phyloP scores from a whole-genome alignment of 2,797 vertebrate genomes.

The Antennarius maculatus region DNA sequence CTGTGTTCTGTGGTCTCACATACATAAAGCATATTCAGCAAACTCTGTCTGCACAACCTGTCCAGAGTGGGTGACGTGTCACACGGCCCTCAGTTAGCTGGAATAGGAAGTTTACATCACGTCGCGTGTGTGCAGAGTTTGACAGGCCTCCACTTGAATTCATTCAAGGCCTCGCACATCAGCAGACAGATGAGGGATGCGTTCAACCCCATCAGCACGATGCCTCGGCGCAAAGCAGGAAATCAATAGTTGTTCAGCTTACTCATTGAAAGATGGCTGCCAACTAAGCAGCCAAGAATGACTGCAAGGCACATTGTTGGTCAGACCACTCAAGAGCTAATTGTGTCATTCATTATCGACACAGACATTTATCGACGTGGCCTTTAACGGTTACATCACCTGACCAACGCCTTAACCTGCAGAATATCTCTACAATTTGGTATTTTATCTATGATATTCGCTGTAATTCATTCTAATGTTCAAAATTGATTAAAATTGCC shows the following conservation, averaged over 20 bases:
- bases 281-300: conserved; percentile 40
- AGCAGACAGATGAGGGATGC: conserved; percentile 25
- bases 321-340: conserved; percentile 62
- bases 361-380: conserved; percentile 54
- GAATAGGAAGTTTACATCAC: not conserved
- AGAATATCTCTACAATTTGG: not conserved
- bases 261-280: conserved; percentile 38
- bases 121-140: not conserved
- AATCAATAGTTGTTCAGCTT: conserved; percentile 61
- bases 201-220: conserved; percentile 32
- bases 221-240: conserved; percentile 21
- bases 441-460: not conserved
- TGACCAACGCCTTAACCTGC: conserved; percentile 11
- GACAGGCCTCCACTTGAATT: conserved; percentile 3
- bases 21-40: not conserved
- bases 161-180: conserved; percentile 5
- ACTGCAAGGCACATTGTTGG: conserved; percentile 27
- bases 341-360: conserved; percentile 76
- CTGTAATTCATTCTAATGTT: too few species aligned
- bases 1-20: not conserved
- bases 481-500: too few species aligned
- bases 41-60: not conserved
- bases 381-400: conserved; percentile 13
- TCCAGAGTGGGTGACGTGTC: too few species aligned
- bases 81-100: not conserved